A percentile compares a stretch with the other conserved stretches of the same genome.
phyloP scores from a whole-genome alignment of 2,797 vertebrate species.

The Eurystomus glaucurus region DNA sequence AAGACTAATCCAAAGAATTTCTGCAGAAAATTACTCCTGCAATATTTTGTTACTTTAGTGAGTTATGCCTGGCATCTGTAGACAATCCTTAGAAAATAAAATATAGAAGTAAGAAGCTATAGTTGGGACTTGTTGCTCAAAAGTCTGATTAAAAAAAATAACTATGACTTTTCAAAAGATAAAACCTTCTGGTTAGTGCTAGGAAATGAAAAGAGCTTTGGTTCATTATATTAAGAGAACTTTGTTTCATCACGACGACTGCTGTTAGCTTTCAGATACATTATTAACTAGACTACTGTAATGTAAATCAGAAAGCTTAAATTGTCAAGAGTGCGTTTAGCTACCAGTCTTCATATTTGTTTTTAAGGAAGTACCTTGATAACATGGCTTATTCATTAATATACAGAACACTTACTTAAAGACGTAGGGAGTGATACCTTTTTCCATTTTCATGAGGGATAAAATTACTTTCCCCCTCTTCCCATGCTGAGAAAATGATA shows the following conservation, averaged over 20 bases:
- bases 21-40: neutral
- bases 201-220: neutral
- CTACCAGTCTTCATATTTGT: neutral
- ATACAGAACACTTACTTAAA: neutral
- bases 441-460: neutral
- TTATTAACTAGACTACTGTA: neutral
- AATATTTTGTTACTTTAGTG: neutral
- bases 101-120: neutral
- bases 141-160: neutral
- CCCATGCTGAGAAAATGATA: constrained; percentile 39
- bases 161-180: neutral
- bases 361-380: neutral
- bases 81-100: neutral
- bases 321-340: neutral
- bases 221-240: neutral
- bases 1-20: neutral
- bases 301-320: constrained; percentile 16
- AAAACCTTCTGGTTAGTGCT: neutral
- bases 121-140: neutral
- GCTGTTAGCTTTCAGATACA: neutral
- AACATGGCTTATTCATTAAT: constrained; percentile 1
- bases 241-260: neutral
- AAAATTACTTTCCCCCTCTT: neutral
- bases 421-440: neutral
- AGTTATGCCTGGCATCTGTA: neutral